Conservation (phyloP, 2,113 vertebrate species). For the Cisticola juncidis region DNA sequence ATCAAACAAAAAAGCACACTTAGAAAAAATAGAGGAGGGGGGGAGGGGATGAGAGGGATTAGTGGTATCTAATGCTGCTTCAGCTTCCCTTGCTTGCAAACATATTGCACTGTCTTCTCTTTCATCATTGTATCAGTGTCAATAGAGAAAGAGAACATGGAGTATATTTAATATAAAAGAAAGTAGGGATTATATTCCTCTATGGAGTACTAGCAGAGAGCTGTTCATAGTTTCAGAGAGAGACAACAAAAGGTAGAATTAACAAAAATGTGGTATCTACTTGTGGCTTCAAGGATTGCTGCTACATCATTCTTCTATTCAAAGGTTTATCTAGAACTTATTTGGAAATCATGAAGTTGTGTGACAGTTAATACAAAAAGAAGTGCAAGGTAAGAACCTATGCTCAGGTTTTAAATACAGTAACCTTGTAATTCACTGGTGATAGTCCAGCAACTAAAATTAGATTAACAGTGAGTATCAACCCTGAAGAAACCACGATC, state of each 20-base stretch:
- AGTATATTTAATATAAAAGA: neutral
- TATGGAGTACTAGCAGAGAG: neutral
- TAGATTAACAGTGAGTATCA: neutral
- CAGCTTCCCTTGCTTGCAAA: neutral
- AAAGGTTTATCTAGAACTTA: neutral
- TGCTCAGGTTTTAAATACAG: neutral
- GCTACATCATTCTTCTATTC: neutral
- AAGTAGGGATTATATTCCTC: neutral
- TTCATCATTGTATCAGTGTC: neutral
- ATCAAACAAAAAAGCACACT: neutral
- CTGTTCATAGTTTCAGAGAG: neutral
- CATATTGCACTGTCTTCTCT: neutral
- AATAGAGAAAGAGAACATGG: neutral
- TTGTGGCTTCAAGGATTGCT: neutral
- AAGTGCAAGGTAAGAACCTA: neutral
- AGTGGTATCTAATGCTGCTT: neutral
- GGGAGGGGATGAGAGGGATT: neutral
- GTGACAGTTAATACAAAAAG: neutral
- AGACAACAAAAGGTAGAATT: neutral
- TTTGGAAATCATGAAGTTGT: neutral
- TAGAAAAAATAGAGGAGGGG: rapidly evolving
- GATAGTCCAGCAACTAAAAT: neutral
- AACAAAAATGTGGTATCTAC: neutral
- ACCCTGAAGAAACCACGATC: neutral
- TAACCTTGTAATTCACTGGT: neutral